Evolutionary conservation across 53 echinoderm and acorn worm genomes (phyloP), one percentile per base, ranked within the genome.

Genomic region (Luidia sarsii): DNA sequence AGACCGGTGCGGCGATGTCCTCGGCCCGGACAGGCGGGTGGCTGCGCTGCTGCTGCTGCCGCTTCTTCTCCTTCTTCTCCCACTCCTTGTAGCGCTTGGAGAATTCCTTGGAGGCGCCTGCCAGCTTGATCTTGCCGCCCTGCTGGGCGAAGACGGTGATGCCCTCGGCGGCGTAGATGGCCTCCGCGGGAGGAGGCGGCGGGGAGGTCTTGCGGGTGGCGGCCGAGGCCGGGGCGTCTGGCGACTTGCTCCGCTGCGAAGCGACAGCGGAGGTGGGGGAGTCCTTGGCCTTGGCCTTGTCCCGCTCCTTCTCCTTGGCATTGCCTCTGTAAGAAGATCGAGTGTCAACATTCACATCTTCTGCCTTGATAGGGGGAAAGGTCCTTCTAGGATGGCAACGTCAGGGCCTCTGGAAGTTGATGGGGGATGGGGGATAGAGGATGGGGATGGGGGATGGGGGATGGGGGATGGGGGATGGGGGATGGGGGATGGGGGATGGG

Each of bases 21-120:
- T 87, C 73, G 0, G 48, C 48, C 2, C 65, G 50, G 52, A 65
- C 45, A 11, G 67, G 65, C 9, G 77, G 77, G 6, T 18, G 55
- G 55, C 36, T 73, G 82, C 73, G 72, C 60, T 73, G 66, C 81
- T 71, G 70, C 48, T 89, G 84, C 65, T 84, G 72, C 60, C 66
- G 66, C 81, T 71, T 80, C 48, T 89, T 89, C 65, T 84, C 75
- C 85, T 88, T 92, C 79, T 87, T 88, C 80, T 92, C 95, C 95
- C 95, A 95, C 59, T 90, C 92, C 63, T 85, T 79, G 67, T 90
- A 95, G 23, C 88, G 87, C 71, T 94, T 90, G 64, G 82, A 85
- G 81, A 94, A 94, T 23, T 91, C 94, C 59, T 94, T 94, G 0
- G 90, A 85, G 14, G 89, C 94, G 0, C 94, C 94, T 50, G 90